Evolutionary conservation across 2,113 vertebrate species (phyloP).

Genomic region (Ophiodon elongatus): DNA sequence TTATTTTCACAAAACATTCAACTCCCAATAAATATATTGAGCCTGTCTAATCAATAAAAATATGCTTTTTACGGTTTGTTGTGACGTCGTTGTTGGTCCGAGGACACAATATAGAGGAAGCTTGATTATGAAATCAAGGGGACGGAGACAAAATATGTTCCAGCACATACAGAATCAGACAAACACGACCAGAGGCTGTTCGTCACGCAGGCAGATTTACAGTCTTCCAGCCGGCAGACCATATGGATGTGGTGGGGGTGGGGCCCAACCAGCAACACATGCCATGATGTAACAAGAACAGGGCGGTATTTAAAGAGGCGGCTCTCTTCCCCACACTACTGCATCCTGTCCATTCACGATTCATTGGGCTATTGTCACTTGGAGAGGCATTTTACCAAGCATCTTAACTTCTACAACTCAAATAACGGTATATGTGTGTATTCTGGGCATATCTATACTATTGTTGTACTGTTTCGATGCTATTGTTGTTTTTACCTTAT

Average conservation of each 20-base stretch:
- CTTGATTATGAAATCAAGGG: slow-evolving; percentile 4
- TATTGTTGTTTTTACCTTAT: not conserved
- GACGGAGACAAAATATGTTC: not conserved
- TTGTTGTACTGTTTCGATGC: not conserved
- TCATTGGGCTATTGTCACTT: not conserved
- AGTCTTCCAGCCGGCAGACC: not conserved
- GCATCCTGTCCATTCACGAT: not conserved
- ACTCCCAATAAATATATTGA: not conserved
- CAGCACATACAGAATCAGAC: not conserved
- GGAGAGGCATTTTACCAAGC: slow-evolving; percentile 10
- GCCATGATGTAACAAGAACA: slow-evolving; percentile 60
- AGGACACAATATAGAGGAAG: not conserved
- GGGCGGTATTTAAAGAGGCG: slow-evolving; percentile 60
- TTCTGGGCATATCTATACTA: not conserved
- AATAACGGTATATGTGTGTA: slow-evolving; percentile 13
- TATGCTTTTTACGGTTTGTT: not conserved
- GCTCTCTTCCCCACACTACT: not conserved
- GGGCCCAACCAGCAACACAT: slow-evolving; percentile 36
- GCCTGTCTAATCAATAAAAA: not conserved
- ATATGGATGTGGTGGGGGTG: slow-evolving; percentile 1
- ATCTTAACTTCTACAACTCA: slow-evolving; percentile 9
- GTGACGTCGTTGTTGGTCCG: not conserved
- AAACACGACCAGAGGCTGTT: slow-evolving; percentile 9
- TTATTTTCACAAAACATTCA: not conserved
- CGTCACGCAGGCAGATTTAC: slow-evolving; percentile 19